A percentile compares a stretch with the other conserved stretches of the same genome.
These are phyloP conservation scores for Strix uralensis DNA, from an alignment of 2,113 vertebrate species.

Conservation along the genomic window DNA sequence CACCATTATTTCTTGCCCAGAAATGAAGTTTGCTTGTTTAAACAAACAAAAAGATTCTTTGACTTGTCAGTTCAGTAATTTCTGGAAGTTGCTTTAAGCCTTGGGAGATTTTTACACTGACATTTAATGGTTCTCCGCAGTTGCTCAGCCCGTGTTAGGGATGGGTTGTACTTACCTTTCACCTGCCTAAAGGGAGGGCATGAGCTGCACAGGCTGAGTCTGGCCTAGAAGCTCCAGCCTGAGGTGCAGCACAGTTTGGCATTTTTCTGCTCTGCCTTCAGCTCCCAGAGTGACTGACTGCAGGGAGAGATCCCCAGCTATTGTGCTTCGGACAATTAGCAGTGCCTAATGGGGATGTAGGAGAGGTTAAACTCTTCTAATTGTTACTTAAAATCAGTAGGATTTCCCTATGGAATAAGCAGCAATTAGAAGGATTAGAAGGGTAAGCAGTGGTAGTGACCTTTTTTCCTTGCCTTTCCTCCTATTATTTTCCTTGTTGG, in stretches of 20 bases:
- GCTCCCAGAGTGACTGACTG: not conserved
- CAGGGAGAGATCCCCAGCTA: not conserved
- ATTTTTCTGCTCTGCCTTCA: not conserved
- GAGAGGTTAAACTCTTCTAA: not conserved
- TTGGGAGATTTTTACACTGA: not conserved
- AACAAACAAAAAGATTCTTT: not conserved
- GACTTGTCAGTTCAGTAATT: not conserved
- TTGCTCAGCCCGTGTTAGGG: accelerated
- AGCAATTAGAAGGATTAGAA: slow-evolving; percentile 18
- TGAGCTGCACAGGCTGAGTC: not conserved
- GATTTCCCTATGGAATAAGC: slow-evolving; percentile 19
- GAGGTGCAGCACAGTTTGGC: not conserved
- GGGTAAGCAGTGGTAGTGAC: not conserved
- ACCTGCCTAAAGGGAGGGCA: not conserved
- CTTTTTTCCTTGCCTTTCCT: not conserved
- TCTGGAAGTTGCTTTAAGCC: not conserved
- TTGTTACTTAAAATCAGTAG: slow-evolving; percentile 2
- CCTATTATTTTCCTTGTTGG: not conserved
- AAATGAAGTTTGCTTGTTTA: not conserved
- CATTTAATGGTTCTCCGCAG: not conserved
- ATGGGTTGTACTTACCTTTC: not conserved
- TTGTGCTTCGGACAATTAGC: not conserved
- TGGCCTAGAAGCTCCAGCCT: not conserved
- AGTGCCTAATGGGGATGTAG: not conserved
- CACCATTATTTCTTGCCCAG: not conserved